These are phyloP conservation scores for Chloroceryle aenea DNA, from an alignment of 2,113 vertebrate genomes.

Conservation along the genomic window DNA sequence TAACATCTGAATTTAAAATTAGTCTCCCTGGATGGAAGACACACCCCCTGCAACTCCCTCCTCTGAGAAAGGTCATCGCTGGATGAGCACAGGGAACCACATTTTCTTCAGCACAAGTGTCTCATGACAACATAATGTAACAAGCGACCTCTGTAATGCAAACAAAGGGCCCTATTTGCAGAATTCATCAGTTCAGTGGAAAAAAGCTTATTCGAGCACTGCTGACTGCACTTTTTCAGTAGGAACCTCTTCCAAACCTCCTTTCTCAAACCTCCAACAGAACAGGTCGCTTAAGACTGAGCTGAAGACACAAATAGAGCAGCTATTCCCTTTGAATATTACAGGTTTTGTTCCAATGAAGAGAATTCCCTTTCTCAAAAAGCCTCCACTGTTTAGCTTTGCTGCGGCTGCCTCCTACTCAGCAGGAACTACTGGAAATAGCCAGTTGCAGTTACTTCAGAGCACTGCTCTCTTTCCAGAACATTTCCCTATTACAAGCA, in stretches of 20 bases:
- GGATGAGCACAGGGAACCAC: neutral
- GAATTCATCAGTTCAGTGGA: neutral
- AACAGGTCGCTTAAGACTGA: neutral
- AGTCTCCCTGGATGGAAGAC: neutral
- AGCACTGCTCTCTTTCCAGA: neutral
- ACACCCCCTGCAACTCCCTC: neutral
- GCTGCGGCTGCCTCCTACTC: neutral
- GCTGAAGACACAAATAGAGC: neutral
- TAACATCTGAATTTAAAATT: neutral
- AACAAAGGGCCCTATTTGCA: neutral
- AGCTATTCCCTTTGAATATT: neutral
- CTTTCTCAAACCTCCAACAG: neutral
- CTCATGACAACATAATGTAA: neutral
- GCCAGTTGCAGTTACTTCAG: neutral
- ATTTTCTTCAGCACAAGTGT: neutral
- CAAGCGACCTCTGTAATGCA: neutral
- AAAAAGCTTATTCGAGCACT: neutral
- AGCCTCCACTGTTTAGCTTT: neutral
- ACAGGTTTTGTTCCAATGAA: neutral
- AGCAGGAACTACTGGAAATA: neutral
- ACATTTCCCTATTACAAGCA: neutral
- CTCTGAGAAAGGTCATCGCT: neutral
- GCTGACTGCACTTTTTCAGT: neutral
- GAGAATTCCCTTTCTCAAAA: neutral
- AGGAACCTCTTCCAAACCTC: neutral